Evolutionary conservation across 2,888 invertebrate genomes (phyloP).

Genomic region (Cecidostiba fungosa): DNA sequence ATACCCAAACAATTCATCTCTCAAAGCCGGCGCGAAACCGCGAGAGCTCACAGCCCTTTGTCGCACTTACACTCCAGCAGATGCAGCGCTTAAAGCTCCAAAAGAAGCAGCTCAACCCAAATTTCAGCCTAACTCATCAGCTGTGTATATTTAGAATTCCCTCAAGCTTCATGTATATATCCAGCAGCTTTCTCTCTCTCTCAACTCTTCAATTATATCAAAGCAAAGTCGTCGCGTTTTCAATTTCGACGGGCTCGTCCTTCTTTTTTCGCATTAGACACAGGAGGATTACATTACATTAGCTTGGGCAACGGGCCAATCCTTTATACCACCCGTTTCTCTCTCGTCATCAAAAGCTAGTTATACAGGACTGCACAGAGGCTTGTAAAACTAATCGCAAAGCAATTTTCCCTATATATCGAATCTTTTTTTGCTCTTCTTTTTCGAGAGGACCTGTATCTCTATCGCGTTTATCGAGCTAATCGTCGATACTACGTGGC

Average conservation of each 20-base stretch:
- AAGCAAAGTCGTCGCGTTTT: constrained; percentile 11
- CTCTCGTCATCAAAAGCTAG: background rate
- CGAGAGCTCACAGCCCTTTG: background rate
- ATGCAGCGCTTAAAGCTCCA: constrained; percentile 5
- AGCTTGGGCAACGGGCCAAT: background rate
- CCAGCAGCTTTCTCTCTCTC: background rate
- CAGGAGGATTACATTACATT: background rate
- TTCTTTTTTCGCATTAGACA: background rate
- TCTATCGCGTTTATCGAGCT: background rate
- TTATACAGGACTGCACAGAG: background rate
- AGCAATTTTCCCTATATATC: background rate
- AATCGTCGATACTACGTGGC: constrained; percentile 8
- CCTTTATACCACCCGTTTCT: background rate
- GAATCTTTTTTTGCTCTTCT: background rate
- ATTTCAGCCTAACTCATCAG: constrained; percentile 48
- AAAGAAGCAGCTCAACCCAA: constrained; percentile 20
- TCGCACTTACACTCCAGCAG: constrained; percentile 5
- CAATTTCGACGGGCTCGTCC: background rate
- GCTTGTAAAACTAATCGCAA: background rate
- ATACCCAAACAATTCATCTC: background rate
- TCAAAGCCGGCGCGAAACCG: background rate
- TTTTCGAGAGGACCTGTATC: background rate
- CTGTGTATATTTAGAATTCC: constrained; percentile 37
- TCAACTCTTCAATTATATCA: background rate
- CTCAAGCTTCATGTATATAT: background rate